These are phyloP conservation scores for Desmophyllum pertusum DNA, from an alignment of 92 coral and sea anemone species.

Conservation along the genomic window DNA sequence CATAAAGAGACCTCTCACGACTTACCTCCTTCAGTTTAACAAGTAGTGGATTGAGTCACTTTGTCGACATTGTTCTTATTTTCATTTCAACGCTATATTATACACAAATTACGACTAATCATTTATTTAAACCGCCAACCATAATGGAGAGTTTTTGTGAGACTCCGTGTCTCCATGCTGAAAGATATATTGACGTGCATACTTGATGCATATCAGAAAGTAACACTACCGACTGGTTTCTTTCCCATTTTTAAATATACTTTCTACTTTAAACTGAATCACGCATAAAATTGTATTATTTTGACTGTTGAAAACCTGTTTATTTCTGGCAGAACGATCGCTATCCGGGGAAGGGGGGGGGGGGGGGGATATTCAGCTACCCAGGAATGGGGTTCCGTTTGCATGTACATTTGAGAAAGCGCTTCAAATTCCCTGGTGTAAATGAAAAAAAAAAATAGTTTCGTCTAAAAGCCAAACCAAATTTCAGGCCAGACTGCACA, in stretches of 20 bases:
- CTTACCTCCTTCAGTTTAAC: background rate
- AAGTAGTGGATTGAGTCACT: background rate
- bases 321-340: too few relatives aligned
- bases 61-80: background rate
- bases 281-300: background rate
- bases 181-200: background rate
- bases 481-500: too few relatives aligned
- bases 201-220: background rate
- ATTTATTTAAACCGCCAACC: background rate
- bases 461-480: too few relatives aligned
- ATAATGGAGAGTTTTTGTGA: background rate
- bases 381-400: too few relatives aligned
- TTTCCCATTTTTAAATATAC: background rate
- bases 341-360: too few relatives aligned
- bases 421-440: too few relatives aligned
- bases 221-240: background rate
- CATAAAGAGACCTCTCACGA: background rate
- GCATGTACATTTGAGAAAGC: too few relatives aligned
- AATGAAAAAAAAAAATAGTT: too few relatives aligned
- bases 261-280: background rate
- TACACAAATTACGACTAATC: background rate
- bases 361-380: too few relatives aligned
- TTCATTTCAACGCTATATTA: background rate
- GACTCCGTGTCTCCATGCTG: background rate
- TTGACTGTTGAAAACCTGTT: background rate